These are phyloP conservation scores for Trachymyrmex septentrionalis DNA, from an alignment of 1,140 invertebrate genomes.

Conservation along the genomic window DNA sequence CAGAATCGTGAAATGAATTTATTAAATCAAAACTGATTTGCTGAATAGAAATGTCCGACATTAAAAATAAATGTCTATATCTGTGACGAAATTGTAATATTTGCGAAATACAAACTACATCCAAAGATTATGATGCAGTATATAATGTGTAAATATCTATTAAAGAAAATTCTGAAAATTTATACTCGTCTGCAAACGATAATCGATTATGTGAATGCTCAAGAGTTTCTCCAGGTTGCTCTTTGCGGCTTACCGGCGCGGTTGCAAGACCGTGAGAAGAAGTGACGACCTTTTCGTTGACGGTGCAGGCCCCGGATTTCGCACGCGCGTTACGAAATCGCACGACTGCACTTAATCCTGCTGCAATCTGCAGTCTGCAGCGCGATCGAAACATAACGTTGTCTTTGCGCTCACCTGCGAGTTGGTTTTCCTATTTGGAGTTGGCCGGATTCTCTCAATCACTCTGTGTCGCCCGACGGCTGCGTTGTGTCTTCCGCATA, in stretches of 20 bases:
- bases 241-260: constrained; percentile 6
- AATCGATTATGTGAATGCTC: not conserved
- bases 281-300: constrained; percentile 45
- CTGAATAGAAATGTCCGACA: not conserved
- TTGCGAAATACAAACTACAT: not conserved
- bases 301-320: constrained; percentile 32
- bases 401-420: constrained; percentile 67
- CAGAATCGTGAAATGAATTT: not conserved
- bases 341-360: not conserved
- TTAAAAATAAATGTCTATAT: not conserved
- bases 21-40: not conserved
- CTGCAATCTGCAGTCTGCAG: constrained; percentile 16
- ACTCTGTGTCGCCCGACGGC: constrained; percentile 59
- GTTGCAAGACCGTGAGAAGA: constrained; percentile 61
- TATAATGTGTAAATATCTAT: not conserved
- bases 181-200: not conserved
- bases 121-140: not conserved
- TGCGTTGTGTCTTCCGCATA: constrained; percentile 70
- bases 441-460: constrained; percentile 69
- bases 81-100: not conserved
- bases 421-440: constrained; percentile 51
- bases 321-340: constrained; percentile 41
- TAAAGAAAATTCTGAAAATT: not conserved
- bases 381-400: constrained; percentile 20
- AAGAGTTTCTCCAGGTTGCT: constrained; percentile 3